Evolutionary conservation across 2,888 invertebrate genomes (phyloP).

Genomic region (Nomada fucata): DNA sequence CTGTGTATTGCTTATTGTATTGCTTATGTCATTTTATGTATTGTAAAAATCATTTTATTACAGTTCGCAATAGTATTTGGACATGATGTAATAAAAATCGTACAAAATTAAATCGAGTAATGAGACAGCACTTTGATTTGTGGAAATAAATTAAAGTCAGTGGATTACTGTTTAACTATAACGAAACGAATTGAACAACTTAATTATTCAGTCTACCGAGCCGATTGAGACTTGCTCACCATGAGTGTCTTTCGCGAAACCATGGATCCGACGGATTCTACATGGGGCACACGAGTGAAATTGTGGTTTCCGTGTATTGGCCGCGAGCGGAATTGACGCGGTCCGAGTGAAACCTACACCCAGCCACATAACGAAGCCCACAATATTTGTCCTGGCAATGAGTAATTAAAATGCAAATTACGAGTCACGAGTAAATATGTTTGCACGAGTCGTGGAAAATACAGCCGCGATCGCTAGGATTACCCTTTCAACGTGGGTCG

Average conservation of each 20-base stretch:
- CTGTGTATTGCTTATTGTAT: too few relatives aligned
- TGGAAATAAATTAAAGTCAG: too few relatives aligned
- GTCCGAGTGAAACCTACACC: constrained; percentile 54
- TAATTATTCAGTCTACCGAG: too few relatives aligned
- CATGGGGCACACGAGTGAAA: constrained; percentile 20
- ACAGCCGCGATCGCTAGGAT: constrained; percentile 68
- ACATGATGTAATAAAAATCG: too few relatives aligned
- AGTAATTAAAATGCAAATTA: constrained; percentile 81
- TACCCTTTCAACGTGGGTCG: constrained; percentile 65
- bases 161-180: too few relatives aligned
- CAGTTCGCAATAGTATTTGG: too few relatives aligned
- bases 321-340: constrained; percentile 42
- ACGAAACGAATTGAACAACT: too few relatives aligned
- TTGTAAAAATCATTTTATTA: too few relatives aligned
- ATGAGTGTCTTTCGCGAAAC: background rate
- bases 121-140: too few relatives aligned
- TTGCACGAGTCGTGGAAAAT: constrained; percentile 74
- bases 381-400: constrained; percentile 79
- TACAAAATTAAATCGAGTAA: too few relatives aligned
- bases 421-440: constrained; percentile 74
- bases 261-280: background rate
- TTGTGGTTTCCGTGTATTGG: constrained; percentile 40
- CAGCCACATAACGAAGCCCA: constrained; percentile 72
- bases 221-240: background rate
- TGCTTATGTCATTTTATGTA: too few relatives aligned